These are phyloP conservation scores for Anguilla obscura DNA, from an alignment of 2,797 vertebrate genomes.

Conservation along the genomic window DNA sequence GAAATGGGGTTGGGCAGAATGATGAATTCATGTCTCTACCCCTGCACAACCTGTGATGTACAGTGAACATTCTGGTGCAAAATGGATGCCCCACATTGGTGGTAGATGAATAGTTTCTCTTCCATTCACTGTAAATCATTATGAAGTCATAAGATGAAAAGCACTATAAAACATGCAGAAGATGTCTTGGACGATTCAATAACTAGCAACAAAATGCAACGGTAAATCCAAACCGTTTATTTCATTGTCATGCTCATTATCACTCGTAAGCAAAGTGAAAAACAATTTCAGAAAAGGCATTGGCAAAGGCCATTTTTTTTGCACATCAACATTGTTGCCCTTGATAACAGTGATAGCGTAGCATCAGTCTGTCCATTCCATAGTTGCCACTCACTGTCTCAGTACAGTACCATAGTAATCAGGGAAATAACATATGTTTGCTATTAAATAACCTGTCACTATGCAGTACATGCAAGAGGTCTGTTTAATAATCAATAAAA, in stretches of 20 bases:
- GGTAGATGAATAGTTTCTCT: not conserved
- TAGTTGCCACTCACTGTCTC: not conserved
- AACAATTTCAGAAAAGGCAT: not conserved
- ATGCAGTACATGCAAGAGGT: not conserved
- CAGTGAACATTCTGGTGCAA: not conserved
- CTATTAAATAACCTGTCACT: not conserved
- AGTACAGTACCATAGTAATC: not conserved
- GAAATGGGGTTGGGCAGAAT: not conserved
- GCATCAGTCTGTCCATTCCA: not conserved
- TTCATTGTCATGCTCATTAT: not conserved
- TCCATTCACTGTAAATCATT: too few relatives aligned
- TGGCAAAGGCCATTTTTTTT: not conserved
- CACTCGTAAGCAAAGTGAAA: not conserved
- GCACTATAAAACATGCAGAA: not conserved
- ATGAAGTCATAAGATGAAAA: not conserved
- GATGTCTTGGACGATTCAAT: not conserved
- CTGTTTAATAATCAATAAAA: not conserved
- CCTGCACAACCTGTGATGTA: not conserved
- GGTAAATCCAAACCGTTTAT: not conserved
- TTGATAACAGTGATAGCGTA: not conserved
- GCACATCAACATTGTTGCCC: not conserved
- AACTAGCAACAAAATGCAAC: not conserved
- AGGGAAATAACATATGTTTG: not conserved
- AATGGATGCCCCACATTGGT: not conserved
- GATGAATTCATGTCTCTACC: not conserved